Evolutionary conservation across 2,888 invertebrate genomes (phyloP), one percentile per base, ranked within the genome.

Genomic region (Tuta absoluta): DNA sequence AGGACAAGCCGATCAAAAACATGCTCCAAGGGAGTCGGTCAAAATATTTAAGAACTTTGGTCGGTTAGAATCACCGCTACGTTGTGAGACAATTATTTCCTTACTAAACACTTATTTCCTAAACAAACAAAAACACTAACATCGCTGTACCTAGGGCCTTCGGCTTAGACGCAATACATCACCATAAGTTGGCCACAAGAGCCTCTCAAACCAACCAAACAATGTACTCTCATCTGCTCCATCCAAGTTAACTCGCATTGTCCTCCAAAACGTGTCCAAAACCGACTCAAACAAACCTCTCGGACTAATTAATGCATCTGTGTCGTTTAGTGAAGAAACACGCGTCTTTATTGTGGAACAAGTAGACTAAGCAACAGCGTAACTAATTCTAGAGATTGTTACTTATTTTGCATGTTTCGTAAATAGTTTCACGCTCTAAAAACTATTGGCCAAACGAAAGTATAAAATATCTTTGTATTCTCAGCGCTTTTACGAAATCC

Each of bases 391-490:
- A 79, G 86, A 90, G 91, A 91, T 91, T 88, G 91, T 91, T 83
- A 86, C 82, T 89, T 89, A 89, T 91, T 91, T 91, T 91, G 89
- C 91, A 91, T 91, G 89, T 91, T 91, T 91, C 91, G 91, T 89
- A 87, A 90, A 89, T 85, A 78, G 84, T 86, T 91, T 88, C 88
- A 91, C 89, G 91, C 88, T 91, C 91, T 83, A 84, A 85, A 90
- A 90, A 84, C 73, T 76, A 69, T 74, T 79, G 84, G 85, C 87
- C 80, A 79, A 87, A 88, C 86, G 89, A 89, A 89, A 91, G 90
- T 89, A 82, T 38, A 56, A 80, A 83, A 84, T 85, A 85, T 86
- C 77, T 75, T 76, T 72, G 74, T 72, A 57, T 62, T 53, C 21
- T 60, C 48, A 41, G 24, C 33, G 17, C 0, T 45, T n/a, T 45